Evolutionary conservation across 2,113 vertebrate species (phyloP), one percentile per base, ranked within the genome.

Genomic region (Brienomyrus brachyistius): DNA sequence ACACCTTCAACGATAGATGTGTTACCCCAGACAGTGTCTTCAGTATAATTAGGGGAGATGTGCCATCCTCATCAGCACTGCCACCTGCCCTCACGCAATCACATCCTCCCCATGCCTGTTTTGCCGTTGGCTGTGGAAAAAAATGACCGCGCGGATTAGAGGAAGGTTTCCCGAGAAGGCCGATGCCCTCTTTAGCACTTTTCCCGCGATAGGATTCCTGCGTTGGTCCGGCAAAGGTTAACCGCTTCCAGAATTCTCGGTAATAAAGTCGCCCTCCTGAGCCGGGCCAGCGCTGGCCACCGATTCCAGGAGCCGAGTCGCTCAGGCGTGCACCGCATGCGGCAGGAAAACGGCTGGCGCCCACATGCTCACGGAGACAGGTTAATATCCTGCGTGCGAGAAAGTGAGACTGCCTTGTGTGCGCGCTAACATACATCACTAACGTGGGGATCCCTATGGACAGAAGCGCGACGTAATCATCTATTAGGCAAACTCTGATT

Each of bases 31-130:
- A 91, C 93, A 88, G 50, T 92, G 94, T 93, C 92, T 94, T 90
- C 93, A 91, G 92, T 92, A 88, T 91, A 94, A 94, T 94, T 94
- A 93, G 88, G 80, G 90, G 93, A 94, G 91, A 89, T 91, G 94
- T 93, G 95, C 95, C 95, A 95, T 94, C 91, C 92, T 93, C 91
- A 94, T 95, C 93, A 95, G 94, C 92, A 94, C 91, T 91, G 92
- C 93, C 92, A 93, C 92, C 95, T 94, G 94, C 91, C 94, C 93
- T 93, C 91, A 89, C 74, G 90, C 89, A 88, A 54, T 91, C 21
- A 88, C 90, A 43, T 40, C 87, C 89, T 91, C 89, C 89, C 90
- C 88, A 31, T 59, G 90, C 90, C 89, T 15, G 59, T 92, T 84
- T 52, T 13, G 80, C 31, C 85, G 80, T 13, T 54, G 47, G 90